Conservation (phyloP, 1,140 invertebrate species). For the Brachionus rotundiformis region DNA sequence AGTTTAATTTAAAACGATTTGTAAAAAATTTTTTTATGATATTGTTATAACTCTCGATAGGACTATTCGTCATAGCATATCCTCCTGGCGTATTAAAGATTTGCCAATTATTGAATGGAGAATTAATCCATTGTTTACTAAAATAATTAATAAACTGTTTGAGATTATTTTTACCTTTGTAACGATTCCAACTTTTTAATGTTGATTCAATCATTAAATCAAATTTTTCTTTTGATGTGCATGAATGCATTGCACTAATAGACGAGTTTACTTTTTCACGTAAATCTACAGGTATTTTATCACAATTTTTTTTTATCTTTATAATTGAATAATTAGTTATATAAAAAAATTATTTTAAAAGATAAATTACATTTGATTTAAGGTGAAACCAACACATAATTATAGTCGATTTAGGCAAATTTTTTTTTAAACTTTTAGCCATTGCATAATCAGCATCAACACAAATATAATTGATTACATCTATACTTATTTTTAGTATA, state of each 20-base stretch:
- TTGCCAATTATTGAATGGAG: background rate
- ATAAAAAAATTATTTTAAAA: background rate
- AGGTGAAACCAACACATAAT: background rate
- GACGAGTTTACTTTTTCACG: background rate
- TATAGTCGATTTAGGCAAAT: background rate
- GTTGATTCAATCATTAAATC: background rate
- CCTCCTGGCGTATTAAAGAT: background rate
- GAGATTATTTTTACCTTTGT: background rate
- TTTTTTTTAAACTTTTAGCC: background rate
- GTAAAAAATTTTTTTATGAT: background rate
- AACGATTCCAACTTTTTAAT: background rate
- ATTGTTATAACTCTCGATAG: background rate
- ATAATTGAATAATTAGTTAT: slow-evolving; percentile 7
- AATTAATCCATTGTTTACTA: slow-evolving; percentile 25
- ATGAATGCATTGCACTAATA: background rate
- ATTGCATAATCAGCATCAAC: background rate
- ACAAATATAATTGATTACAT: slow-evolving; percentile 1
- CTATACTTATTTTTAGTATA: background rate
- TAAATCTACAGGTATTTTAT: background rate
- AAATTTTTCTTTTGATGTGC: background rate
- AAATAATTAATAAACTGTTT: background rate
- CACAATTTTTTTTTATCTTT: slow-evolving; percentile 1
- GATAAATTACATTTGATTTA: background rate
- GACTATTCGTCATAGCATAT: background rate
- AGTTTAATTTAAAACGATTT: background rate